Percentiles rank a stretch among this genome's conserved stretches.
phyloP scores from a whole-genome alignment of 1,140 invertebrate genomes.

The Philotrypesis tridentata region DNA sequence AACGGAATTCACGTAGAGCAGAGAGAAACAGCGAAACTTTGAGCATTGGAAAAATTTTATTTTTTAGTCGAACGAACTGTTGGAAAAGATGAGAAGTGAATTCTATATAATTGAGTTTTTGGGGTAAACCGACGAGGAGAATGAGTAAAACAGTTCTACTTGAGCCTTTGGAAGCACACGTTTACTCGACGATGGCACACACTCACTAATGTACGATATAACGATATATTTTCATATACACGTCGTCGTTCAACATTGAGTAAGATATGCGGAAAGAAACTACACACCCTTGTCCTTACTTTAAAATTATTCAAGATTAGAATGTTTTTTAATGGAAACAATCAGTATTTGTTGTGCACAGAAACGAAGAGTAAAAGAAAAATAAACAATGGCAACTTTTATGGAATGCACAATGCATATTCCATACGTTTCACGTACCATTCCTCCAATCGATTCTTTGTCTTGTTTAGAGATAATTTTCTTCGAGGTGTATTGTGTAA shows the following conservation, averaged over 20 bases:
- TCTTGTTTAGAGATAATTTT: neutral
- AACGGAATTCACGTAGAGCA: neutral
- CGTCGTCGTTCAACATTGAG: neutral
- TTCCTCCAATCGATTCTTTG: neutral
- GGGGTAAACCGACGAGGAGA: neutral
- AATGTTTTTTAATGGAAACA: conserved; percentile 8
- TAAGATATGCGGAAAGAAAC: neutral
- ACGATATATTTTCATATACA: conserved; percentile 37
- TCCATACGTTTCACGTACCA: neutral
- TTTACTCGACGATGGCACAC: neutral
- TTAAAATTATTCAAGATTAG: neutral
- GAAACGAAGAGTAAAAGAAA: neutral
- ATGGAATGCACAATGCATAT: conserved; percentile 2
- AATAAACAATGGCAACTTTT: neutral
- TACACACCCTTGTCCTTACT: neutral
- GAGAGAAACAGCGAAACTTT: neutral
- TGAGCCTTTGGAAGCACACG: neutral
- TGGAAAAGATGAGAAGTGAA: neutral
- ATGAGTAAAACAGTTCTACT: neutral
- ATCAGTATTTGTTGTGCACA: neutral
- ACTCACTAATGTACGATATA: conserved; percentile 24
- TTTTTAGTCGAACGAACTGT: neutral
- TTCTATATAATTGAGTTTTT: neutral
- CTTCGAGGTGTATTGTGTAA: neutral
- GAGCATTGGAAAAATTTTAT: neutral